These are phyloP conservation scores for Cotesia congregata DNA, from an alignment of 2,888 invertebrate genomes.

Conservation along the genomic window DNA sequence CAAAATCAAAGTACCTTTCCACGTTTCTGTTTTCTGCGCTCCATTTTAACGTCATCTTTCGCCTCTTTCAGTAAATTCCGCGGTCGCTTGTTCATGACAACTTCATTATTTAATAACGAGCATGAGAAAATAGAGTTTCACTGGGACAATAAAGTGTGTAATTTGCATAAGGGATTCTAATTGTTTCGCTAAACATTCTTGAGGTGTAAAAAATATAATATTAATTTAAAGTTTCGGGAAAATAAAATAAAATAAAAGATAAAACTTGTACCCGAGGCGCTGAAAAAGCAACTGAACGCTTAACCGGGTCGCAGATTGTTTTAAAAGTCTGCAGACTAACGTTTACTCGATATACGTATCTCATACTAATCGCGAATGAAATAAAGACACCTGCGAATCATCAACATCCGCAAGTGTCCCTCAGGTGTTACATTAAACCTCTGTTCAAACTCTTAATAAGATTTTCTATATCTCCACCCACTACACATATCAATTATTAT, in stretches of 20 bases:
- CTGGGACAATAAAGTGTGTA: neutral
- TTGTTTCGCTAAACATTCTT: neutral
- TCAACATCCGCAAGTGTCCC: constrained; percentile 39
- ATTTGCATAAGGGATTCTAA: neutral
- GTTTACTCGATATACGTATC: constrained; percentile 40
- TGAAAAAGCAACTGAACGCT: constrained; percentile 58
- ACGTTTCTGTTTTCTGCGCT: constrained; percentile 58
- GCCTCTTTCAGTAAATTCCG: constrained; percentile 60
- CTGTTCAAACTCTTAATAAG: neutral
- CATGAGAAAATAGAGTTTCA: too few species aligned
- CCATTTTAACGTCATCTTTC: constrained; percentile 65
- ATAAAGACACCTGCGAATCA: constrained; percentile 55
- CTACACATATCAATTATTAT: constrained; percentile 4
- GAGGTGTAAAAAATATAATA: too few species aligned
- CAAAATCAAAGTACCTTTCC: constrained; percentile 55
- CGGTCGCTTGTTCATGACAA: constrained; percentile 56
- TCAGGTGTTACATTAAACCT: constrained; percentile 20
- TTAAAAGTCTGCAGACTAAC: constrained; percentile 57
- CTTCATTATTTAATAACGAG: constrained; percentile 11
- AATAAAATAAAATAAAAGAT: too few species aligned
- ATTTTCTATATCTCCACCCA: constrained; percentile 4
- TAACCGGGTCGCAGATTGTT: constrained; percentile 55
- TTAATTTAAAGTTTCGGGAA: too few species aligned
- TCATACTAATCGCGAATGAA: constrained; percentile 52
- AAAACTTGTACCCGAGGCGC: constrained; percentile 34